These are phyloP conservation scores for Drosophila colorata DNA, from an alignment of 2,888 invertebrate genomes.

Conservation along the genomic window DNA sequence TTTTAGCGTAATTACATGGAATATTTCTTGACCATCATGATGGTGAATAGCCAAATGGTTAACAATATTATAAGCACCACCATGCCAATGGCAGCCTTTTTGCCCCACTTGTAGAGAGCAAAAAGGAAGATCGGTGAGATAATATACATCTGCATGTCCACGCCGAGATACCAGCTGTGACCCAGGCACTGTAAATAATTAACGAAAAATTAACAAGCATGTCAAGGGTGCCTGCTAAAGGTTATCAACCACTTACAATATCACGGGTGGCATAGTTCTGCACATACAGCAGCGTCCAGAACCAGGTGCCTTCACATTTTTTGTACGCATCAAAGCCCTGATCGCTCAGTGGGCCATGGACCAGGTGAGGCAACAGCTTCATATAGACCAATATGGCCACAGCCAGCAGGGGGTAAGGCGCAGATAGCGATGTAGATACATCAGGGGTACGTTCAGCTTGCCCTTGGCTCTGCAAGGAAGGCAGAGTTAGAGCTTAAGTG, in stretches of 20 bases:
- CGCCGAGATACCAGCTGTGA: constrained; percentile 87
- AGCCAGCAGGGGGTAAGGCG: constrained; percentile 86
- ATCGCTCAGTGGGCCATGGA: constrained; percentile 85
- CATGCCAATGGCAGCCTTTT: constrained; percentile 54
- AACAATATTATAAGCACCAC: constrained; percentile 64
- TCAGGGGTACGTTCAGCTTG: constrained; percentile 65
- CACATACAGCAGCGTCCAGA: constrained; percentile 84
- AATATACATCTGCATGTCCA: constrained; percentile 87
- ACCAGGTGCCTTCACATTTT: constrained; percentile 83
- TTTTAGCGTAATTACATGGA: constrained; percentile 2
- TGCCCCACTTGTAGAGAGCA: constrained; percentile 83
- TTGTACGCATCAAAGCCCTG: background rate
- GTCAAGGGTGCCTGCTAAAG: too few species aligned
- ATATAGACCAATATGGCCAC: constrained; percentile 85
- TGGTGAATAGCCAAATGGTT: constrained; percentile 51
- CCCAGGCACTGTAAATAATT: constrained; percentile 83
- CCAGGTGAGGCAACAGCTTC: constrained; percentile 84
- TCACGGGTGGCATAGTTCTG: constrained; percentile 84
- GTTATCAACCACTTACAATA: constrained; percentile 58
- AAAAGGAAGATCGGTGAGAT: constrained; percentile 86
- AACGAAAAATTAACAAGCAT: background rate
- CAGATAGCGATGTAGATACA: constrained; percentile 79
- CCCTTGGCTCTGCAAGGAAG: constrained; percentile 50
- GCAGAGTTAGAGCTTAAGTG: background rate
- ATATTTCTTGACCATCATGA: constrained; percentile 64